Evolutionary conservation across 2,797 vertebrate genomes (phyloP).

Genomic region (Moxostoma hubbsi): DNA sequence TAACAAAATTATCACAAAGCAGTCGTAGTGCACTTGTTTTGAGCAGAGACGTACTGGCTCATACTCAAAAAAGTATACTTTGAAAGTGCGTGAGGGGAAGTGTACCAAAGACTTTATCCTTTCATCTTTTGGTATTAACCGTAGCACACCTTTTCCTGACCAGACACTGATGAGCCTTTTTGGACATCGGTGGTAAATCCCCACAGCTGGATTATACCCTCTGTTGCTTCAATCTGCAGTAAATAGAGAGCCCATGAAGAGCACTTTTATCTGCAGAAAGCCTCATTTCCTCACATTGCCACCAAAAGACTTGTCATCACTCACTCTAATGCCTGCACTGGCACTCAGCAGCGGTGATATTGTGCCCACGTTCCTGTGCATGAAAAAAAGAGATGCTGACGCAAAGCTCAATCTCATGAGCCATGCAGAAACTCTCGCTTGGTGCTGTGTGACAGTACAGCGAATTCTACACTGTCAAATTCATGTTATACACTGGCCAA

Average conservation of each 20-base stretch:
- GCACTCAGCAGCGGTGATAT: slow-evolving; percentile 11
- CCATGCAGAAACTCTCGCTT: not conserved
- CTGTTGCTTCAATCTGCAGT: slow-evolving; percentile 16
- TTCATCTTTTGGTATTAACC: slow-evolving; percentile 65
- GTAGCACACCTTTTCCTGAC: slow-evolving; percentile 45
- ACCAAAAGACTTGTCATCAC: slow-evolving; percentile 59
- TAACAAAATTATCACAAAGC: no score
- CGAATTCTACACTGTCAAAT: slow-evolving; percentile 22
- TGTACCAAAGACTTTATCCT: slow-evolving; percentile 3
- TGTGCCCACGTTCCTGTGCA: slow-evolving; percentile 31
- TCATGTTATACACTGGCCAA: not conserved
- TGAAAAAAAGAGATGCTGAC: slow-evolving; percentile 7
- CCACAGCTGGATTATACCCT: slow-evolving; percentile 38
- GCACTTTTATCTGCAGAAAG: slow-evolving; percentile 56
- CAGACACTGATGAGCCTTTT: slow-evolving; percentile 49
- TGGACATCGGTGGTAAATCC: slow-evolving; percentile 55
- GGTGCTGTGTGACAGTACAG: not conserved
- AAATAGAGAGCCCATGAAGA: slow-evolving; percentile 44
- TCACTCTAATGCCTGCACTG: slow-evolving; percentile 57
- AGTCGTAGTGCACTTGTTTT: no score
- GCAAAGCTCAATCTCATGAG: not conserved
- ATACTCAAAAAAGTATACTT: no score
- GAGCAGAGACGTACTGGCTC: no score
- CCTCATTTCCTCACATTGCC: slow-evolving; percentile 54
- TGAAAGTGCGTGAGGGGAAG: no score